These are phyloP conservation scores for Dinomys branickii DNA, from an alignment of 2,113 vertebrate genomes.

Conservation along the genomic window DNA sequence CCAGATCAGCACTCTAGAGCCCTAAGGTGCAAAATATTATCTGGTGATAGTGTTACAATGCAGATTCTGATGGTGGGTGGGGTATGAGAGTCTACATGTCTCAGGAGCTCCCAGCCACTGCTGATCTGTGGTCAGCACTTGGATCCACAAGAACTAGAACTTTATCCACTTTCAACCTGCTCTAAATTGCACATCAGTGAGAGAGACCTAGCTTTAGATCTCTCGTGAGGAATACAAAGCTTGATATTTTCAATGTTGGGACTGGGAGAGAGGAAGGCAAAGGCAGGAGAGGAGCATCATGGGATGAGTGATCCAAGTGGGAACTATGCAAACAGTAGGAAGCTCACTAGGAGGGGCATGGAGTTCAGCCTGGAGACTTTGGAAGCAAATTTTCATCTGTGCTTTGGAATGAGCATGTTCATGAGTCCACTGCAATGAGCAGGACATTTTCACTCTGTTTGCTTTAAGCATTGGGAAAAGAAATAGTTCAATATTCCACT, in stretches of 20 bases:
- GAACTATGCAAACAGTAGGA: not conserved
- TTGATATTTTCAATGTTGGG: not conserved
- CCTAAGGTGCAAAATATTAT: not conserved
- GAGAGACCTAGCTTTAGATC: not conserved
- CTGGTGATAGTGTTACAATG: not conserved
- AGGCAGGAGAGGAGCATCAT: not conserved
- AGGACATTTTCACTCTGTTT: not conserved
- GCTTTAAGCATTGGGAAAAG: slow-evolving; percentile 20
- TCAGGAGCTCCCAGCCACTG: not conserved
- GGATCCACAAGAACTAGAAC: not conserved
- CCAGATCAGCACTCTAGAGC: not conserved
- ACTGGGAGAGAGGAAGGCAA: not conserved
- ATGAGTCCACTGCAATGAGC: not conserved
- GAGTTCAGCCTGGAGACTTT: not conserved
- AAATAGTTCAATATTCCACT: slow-evolving; percentile 38
- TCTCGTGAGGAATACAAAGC: not conserved
- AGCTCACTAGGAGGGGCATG: not conserved
- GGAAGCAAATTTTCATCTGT: not conserved
- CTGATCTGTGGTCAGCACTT: not conserved
- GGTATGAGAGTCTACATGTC: not conserved
- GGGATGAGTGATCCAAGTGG: not conserved
- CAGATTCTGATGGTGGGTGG: not conserved
- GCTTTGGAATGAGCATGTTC: not conserved
- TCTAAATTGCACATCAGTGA: not conserved
- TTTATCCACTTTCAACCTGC: not conserved